Conservation (phyloP, 2,113 vertebrate species). For the Phalacrocorax carbo region DNA sequence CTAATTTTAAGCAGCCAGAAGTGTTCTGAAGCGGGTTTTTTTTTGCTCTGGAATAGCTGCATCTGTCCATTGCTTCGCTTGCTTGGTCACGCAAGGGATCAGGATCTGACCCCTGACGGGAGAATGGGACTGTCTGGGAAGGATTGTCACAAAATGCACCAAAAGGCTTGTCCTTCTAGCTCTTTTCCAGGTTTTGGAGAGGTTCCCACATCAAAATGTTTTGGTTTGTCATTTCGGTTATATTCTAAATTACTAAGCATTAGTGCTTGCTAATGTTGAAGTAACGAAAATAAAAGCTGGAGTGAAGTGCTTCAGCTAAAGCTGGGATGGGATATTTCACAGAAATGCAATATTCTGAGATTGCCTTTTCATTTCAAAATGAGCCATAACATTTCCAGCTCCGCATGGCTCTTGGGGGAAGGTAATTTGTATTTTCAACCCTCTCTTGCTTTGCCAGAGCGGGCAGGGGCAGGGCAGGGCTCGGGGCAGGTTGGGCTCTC, state of each 20-base stretch:
- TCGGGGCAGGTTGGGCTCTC: background rate
- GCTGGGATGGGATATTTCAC: background rate
- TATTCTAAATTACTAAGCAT: conserved; percentile 2
- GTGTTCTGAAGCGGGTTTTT: accelerated
- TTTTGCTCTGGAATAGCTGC: background rate
- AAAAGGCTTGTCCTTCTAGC: background rate
- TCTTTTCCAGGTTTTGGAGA: background rate
- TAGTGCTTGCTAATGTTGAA: background rate
- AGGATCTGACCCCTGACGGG: background rate
- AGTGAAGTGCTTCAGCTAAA: background rate
- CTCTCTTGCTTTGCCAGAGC: background rate
- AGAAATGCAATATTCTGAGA: conserved; percentile 31
- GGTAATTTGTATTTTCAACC: background rate
- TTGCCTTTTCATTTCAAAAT: conserved; percentile 47
- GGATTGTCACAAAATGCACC: background rate
- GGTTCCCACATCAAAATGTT: background rate
- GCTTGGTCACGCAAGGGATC: background rate
- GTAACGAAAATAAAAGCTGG: background rate
- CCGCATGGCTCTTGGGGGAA: background rate
- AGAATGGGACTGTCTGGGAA: background rate
- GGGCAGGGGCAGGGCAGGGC: background rate
- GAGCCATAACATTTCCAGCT: conserved; percentile 14
- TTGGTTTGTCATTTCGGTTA: background rate
- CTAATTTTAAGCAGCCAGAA: background rate
- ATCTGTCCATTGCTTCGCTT: background rate